Conservation (phyloP, 1,140 invertebrate genomes). For the Potamilus streckersoni region DNA sequence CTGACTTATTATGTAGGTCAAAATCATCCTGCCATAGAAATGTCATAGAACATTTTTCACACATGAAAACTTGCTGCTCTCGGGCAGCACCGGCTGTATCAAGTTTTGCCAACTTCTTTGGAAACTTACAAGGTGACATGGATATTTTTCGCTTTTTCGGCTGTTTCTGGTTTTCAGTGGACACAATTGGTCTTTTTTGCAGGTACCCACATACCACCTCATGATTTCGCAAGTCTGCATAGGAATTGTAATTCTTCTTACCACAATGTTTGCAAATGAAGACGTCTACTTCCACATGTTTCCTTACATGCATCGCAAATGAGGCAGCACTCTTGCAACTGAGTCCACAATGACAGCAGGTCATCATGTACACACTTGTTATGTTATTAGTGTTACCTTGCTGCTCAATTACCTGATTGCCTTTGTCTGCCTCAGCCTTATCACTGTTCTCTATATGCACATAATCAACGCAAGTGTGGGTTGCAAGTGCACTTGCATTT, state of each 20-base stretch:
- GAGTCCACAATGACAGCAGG: background rate
- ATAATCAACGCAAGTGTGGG: conserved; percentile 2
- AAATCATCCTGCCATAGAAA: conserved; percentile 32
- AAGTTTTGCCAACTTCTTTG: no score
- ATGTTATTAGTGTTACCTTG: background rate
- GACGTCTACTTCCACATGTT: conserved; percentile 28
- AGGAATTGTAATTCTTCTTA: conserved; percentile 20
- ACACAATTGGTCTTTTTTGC: conserved; percentile 18
- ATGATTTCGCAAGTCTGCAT: conserved; percentile 35
- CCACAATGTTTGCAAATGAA: conserved; percentile 33
- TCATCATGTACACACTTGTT: background rate
- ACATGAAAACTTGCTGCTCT: conserved; percentile 5
- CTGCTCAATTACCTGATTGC: background rate
- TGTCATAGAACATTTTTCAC: conserved; percentile 37
- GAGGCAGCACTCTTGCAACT: conserved; percentile 1
- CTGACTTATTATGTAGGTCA: conserved; percentile 37
- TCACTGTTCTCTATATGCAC: background rate
- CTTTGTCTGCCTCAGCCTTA: conserved; percentile 1
- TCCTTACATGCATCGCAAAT: conserved; percentile 25
- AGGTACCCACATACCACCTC: conserved; percentile 23
- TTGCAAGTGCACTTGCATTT: background rate
- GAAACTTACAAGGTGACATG: no score
- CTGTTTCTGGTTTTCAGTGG: conserved; percentile 19
- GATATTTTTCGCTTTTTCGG: no score
- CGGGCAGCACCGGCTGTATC: no score